Conservation (phyloP, 2,113 vertebrate genomes). For the Platysternon megacephalum region DNA sequence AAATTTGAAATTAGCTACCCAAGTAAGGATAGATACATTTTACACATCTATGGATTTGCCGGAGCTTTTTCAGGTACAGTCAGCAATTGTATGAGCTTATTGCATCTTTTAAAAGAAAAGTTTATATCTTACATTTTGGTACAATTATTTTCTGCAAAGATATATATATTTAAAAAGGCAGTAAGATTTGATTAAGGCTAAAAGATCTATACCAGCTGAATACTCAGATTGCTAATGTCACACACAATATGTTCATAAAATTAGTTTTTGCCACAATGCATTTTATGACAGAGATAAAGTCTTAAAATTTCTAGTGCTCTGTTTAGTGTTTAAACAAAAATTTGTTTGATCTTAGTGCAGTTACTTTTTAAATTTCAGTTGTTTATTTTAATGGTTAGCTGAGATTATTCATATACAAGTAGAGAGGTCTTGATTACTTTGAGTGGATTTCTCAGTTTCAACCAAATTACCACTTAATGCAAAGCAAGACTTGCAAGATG, state of each 20-base stretch:
- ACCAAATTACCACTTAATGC: conserved; percentile 62
- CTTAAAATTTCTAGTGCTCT: conserved; percentile 24
- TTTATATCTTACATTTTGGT: conserved; percentile 11
- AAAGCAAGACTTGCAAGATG: conserved; percentile 62
- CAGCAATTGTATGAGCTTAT: conserved; percentile 7
- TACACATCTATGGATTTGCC: conserved; percentile 47
- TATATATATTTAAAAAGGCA: conserved; percentile 22
- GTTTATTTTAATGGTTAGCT: conserved; percentile 59
- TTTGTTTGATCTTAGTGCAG: conserved; percentile 41
- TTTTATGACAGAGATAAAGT: conserved; percentile 33
- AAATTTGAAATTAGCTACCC: not conserved
- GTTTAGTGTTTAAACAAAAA: conserved; percentile 53
- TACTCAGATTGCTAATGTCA: conserved; percentile 64
- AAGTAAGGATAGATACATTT: conserved; percentile 41
- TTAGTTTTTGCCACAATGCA: conserved; percentile 23
- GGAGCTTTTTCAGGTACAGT: not conserved
- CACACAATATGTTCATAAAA: conserved; percentile 53
- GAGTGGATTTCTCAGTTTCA: conserved; percentile 78
- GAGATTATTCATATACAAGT: conserved; percentile 56
- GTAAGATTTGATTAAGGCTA: conserved; percentile 52
- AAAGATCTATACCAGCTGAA: conserved; percentile 51
- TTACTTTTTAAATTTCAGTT: conserved; percentile 58
- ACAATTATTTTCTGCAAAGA: conserved; percentile 40
- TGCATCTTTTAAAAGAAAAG: not conserved
- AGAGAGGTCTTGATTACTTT: conserved; percentile 61